These are phyloP conservation scores for Limenitis camilla DNA, from an alignment of 2,888 invertebrate genomes.

Conservation along the genomic window DNA sequence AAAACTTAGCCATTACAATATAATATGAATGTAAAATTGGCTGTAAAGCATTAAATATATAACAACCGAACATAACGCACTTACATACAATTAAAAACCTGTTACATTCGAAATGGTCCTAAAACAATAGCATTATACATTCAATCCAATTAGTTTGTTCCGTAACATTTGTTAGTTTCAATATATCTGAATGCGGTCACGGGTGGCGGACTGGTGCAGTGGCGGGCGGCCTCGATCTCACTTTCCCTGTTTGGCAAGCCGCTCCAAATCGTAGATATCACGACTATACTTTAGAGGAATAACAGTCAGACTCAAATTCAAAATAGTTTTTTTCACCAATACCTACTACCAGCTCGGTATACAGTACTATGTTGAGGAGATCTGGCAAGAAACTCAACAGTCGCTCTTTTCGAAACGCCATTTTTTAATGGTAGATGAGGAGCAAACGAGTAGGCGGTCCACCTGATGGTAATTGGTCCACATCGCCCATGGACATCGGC, in stretches of 20 bases:
- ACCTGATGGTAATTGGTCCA: too few relatives aligned
- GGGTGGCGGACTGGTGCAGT: conserved; percentile 25
- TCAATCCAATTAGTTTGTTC: conserved; percentile 21
- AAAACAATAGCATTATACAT: conserved; percentile 20
- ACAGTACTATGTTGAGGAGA: too few relatives aligned
- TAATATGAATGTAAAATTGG: too few relatives aligned
- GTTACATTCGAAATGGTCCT: conserved; percentile 8
- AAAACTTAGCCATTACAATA: too few relatives aligned
- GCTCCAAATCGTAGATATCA: conserved; percentile 14
- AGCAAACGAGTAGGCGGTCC: too few relatives aligned
- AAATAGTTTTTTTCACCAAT: too few relatives aligned
- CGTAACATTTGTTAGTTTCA: conserved; percentile 20
- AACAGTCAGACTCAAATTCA: too few relatives aligned
- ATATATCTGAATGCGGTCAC: conserved; percentile 21
- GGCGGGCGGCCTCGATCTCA: conserved; percentile 40
- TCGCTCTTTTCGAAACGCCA: too few relatives aligned
- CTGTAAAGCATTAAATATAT: background rate
- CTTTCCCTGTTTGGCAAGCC: conserved; percentile 51
- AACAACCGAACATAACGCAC: background rate
- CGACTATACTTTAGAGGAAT: conserved; percentile 18
- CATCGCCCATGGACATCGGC: too few relatives aligned
- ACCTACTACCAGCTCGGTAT: too few relatives aligned
- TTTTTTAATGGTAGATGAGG: too few relatives aligned
- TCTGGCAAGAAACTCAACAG: too few relatives aligned
- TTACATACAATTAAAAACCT: conserved; percentile 8